Conservation (phyloP, 2,113 vertebrate species). For the Chamaea fasciata region DNA sequence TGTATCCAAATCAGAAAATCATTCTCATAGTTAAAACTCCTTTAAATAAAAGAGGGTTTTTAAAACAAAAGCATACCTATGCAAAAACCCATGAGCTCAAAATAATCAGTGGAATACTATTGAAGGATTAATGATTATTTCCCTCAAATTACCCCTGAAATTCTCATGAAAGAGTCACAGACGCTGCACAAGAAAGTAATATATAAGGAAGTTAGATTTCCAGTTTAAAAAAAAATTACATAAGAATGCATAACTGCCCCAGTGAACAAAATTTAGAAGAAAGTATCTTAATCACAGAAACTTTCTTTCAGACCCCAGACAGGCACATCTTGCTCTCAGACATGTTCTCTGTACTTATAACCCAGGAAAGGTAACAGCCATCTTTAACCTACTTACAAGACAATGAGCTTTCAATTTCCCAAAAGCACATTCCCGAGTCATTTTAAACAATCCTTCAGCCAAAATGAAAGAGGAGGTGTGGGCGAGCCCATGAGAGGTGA, state of each 20-base stretch:
- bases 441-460: neutral
- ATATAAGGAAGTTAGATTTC: neutral
- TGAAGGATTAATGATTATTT: neutral
- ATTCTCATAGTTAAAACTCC: neutral
- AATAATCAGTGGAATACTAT: neutral
- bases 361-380: neutral
- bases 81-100: neutral
- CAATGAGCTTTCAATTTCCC: neutral
- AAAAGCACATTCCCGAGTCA: neutral
- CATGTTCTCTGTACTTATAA: neutral
- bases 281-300: neutral
- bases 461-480: neutral
- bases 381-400: neutral
- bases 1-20: neutral
- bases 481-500: neutral
- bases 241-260: neutral
- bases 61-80: neutral
- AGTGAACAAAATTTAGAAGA: neutral
- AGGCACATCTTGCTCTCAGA: neutral
- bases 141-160: neutral
- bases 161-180: neutral
- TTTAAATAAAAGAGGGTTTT: neutral
- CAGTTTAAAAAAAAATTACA: neutral
- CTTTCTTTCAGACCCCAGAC: neutral
- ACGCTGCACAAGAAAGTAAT: neutral